phyloP scores from a whole-genome alignment of 2,888 invertebrate genomes.

The Harmothoe impar region DNA sequence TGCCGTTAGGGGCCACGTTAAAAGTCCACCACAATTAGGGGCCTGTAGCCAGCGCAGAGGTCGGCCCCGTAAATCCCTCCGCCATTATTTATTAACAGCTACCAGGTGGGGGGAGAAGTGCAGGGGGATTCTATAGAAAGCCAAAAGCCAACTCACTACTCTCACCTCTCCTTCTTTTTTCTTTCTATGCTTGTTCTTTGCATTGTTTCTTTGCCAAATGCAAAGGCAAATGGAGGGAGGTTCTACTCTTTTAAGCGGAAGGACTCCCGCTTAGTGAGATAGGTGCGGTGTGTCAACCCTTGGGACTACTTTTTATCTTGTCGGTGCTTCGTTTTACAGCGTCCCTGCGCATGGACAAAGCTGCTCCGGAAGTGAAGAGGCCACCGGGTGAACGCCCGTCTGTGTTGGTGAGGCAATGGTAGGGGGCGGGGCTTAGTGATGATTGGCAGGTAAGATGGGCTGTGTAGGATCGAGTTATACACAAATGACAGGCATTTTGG shows the following conservation, averaged over 20 bases:
- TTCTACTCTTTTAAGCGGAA: conserved; percentile 30
- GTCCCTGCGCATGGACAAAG: conserved; percentile 9
- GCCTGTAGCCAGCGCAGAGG: not conserved
- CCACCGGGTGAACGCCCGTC: not conserved
- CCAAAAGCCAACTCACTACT: conserved; percentile 23
- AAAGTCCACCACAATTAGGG: conserved; percentile 43
- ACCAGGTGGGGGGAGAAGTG: not conserved
- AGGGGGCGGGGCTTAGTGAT: not conserved
- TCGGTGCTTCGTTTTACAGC: not conserved
- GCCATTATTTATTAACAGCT: conserved; percentile 21
- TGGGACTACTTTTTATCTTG: conserved; percentile 50
- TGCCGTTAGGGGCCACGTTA: conserved; percentile 26
- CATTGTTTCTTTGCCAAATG: not conserved
- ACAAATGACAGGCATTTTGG: not conserved
- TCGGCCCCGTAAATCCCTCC: conserved; percentile 43
- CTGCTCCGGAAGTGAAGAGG: conserved; percentile 31
- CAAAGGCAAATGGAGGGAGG: too few species aligned
- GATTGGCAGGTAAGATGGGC: conserved; percentile 30
- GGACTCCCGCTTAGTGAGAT: conserved; percentile 11
- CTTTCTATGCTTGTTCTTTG: not conserved
- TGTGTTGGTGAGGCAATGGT: not conserved
- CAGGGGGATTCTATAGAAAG: not conserved
- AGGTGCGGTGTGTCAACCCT: not conserved
- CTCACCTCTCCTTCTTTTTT: not conserved
- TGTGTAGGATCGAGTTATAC: not conserved